Conservation (phyloP, 2,797 vertebrate genomes). For the Balearica regulorum region DNA sequence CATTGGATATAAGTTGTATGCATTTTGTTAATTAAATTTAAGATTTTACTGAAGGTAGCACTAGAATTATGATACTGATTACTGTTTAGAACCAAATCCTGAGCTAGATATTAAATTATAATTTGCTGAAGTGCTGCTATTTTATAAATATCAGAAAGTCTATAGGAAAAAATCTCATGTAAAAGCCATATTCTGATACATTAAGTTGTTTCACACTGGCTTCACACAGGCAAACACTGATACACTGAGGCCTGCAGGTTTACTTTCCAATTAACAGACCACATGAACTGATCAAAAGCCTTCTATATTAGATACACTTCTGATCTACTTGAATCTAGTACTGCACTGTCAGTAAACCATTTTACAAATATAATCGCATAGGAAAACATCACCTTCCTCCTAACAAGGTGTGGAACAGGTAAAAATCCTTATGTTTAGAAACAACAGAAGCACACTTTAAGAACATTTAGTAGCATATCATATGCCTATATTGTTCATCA, state of each 20-base stretch:
- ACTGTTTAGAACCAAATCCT: background rate
- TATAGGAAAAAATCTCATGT: background rate
- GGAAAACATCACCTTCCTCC: background rate
- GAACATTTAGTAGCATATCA: background rate
- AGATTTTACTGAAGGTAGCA: background rate
- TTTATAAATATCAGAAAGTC: background rate
- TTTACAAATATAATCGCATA: background rate
- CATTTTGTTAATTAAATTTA: too few relatives aligned
- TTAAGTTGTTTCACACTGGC: background rate
- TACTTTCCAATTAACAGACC: background rate
- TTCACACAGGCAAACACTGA: background rate
- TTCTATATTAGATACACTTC: background rate
- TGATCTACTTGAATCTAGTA: background rate
- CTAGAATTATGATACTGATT: background rate
- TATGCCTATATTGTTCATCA: background rate
- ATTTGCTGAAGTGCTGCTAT: background rate
- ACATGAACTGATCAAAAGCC: background rate
- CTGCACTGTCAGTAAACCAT: background rate
- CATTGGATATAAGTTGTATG: background rate
- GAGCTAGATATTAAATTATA: background rate
- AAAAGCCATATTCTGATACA: background rate
- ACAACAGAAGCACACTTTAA: background rate
- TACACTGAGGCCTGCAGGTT: background rate
- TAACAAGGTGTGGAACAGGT: background rate
- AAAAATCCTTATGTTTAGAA: background rate